phyloP scores from a whole-genome alignment of 2,888 invertebrate genomes.

The Plusia festucae region DNA sequence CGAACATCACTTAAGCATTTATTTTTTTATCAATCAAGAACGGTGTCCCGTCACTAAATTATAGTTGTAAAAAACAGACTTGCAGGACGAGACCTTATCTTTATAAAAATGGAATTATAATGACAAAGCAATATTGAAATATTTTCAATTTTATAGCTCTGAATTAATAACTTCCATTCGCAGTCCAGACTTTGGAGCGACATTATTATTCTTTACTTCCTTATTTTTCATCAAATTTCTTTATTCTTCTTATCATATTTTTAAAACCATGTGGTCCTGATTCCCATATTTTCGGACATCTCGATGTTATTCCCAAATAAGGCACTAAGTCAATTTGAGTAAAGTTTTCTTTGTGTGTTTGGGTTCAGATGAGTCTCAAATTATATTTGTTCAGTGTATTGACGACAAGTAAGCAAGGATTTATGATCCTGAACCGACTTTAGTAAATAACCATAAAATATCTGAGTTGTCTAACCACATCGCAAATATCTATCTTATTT shows the following conservation, averaged over 20 bases:
- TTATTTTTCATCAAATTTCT: too few relatives aligned
- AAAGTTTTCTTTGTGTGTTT: background rate
- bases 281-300: too few relatives aligned
- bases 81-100: background rate
- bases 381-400: slow-evolving; percentile 30
- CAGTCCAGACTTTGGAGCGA: too few relatives aligned
- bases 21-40: background rate
- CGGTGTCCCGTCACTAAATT: background rate
- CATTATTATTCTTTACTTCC: too few relatives aligned
- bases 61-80: background rate
- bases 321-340: slow-evolving; percentile 20
- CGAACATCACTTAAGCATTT: background rate
- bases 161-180: too few relatives aligned
- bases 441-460: background rate
- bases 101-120: background rate
- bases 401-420: slow-evolving; percentile 22
- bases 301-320: background rate
- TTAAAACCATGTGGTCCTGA: too few relatives aligned
- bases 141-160: background rate
- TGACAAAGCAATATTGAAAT: background rate
- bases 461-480: background rate
- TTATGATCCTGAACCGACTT: background rate
- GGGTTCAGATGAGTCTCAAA: slow-evolving; percentile 13
- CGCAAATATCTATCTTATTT: too few relatives aligned
- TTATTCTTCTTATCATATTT: too few relatives aligned